Evolutionary conservation across 2,797 vertebrate species (phyloP), one percentile per base, ranked within the genome.

Genomic region (Lagocephalus sceleratus): DNA sequence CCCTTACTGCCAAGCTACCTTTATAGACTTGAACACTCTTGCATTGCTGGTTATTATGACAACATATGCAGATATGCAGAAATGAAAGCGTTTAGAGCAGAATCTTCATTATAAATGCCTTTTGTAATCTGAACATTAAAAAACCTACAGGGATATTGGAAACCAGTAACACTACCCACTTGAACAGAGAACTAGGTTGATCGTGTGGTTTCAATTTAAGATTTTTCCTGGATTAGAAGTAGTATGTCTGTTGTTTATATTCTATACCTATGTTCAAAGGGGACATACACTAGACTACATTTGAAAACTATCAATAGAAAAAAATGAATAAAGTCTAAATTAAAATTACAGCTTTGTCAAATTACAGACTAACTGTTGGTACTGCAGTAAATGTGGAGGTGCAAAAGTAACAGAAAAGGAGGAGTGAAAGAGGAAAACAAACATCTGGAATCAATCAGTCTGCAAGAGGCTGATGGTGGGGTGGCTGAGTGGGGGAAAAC

Each of bases 371-470:
- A n/a, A 23, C 21, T 49, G 61, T 56, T 58, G 71, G 60, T 68
- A 66, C 52, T 56, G 51, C 60, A 51, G 58, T 41, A 63, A 68
- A 35, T 35, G 12, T 4, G 5, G 40, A 42, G 5, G 17, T n/a
- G 40, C 16, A 9, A 10, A 42, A 3, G 3, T 7, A 42, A 68
- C 55, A 71, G 68, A 68, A 74, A 59, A 60, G 63, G 66, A 63
- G 74, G 70, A 23, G 73, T 68, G 52, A 56, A 19, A 10, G 51
- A 59, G 74, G 66, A 59, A 62, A 67, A 68, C 68, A 87, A 43
- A 90, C 89, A 90, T 90, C 89, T 90, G 89, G 89, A 90, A 85
- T 88, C 88, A 90, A 89, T 90, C 88, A 83, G 85, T 83, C 73
- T 62, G 74, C 68, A 55, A 61, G 50, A 43, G 39, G 62, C 68